These are phyloP conservation scores for Pempheris klunzingeri DNA, from an alignment of 2,797 vertebrate genomes.

Conservation along the genomic window DNA sequence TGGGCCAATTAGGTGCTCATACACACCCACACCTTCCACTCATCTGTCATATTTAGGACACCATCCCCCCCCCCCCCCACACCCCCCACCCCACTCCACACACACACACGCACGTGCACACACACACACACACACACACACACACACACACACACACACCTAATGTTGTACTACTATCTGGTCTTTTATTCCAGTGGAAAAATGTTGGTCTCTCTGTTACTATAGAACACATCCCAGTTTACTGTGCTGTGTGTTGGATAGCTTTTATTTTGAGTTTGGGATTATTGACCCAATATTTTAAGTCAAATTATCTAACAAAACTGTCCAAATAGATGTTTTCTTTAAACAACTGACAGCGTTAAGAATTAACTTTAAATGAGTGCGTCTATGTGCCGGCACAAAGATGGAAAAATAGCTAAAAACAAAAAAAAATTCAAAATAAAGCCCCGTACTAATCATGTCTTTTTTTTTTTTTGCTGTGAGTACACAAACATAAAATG, in stretches of 20 bases:
- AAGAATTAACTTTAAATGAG: neutral
- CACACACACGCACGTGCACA: conserved; percentile 8
- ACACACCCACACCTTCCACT: conserved; percentile 77
- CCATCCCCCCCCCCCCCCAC: conserved; percentile 27
- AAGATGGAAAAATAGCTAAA: neutral
- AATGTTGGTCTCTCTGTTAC: conserved; percentile 17
- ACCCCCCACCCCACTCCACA: conserved; percentile 18
- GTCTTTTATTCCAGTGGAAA: conserved; percentile 42
- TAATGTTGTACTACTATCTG: too few relatives aligned
- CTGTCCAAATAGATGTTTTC: neutral
- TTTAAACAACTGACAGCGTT: neutral
- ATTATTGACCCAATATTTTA: neutral
- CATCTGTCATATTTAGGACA: conserved; percentile 75
- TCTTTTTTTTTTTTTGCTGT: neutral
- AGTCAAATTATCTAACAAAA: neutral
- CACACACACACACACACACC: conserved; percentile 7
- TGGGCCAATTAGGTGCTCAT: conserved; percentile 85
- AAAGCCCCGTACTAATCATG: neutral
- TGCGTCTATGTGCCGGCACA: neutral
- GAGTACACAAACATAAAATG: neutral
- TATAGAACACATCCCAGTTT: conserved; percentile 14
- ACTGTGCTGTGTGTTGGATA: neutral
- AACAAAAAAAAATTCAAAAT: neutral
- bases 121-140: conserved; percentile 33
- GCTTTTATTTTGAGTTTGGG: neutral